Evolutionary conservation across 1,140 invertebrate species (phyloP).

Genomic region (Pachypeltis micranthus): DNA sequence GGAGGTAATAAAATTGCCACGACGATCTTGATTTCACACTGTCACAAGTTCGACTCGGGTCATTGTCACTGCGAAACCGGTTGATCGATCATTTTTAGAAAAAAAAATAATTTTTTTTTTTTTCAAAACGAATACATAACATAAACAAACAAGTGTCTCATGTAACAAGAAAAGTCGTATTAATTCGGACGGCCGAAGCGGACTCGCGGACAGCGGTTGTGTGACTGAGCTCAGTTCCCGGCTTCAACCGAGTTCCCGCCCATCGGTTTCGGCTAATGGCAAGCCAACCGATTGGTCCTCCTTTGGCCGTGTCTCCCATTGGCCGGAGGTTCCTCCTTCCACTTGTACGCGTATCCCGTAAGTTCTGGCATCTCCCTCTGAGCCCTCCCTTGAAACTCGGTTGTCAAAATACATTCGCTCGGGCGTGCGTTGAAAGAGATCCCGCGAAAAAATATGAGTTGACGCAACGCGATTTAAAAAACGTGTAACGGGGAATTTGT

Average conservation of each 20-base stretch:
- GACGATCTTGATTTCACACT: background rate
- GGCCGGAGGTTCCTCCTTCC: no score
- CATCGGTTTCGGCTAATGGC: background rate
- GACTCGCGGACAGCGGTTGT: background rate
- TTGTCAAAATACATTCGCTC: no score
- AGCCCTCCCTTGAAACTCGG: no score
- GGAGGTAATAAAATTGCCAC: background rate
- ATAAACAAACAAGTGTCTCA: background rate
- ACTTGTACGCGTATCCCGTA: no score
- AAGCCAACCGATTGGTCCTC: background rate
- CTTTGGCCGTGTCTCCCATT: background rate
- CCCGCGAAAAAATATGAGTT: no score
- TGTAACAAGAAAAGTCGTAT: background rate
- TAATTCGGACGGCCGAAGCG: background rate
- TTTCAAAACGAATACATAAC: background rate
- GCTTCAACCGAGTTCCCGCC: background rate
- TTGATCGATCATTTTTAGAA: no score
- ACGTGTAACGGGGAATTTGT: no score
- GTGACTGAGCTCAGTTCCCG: background rate
- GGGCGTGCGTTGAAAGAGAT: no score
- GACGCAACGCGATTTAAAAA: no score
- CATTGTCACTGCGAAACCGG: constrained; percentile 9
- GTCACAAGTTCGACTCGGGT: background rate
- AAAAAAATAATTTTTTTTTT: background rate
- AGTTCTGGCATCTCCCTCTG: no score